Percentiles rank a stretch among this genome's conserved stretches.
Conservation (phyloP, 2,113 vertebrate genomes). For the Entosphenus tridentatus region DNA sequence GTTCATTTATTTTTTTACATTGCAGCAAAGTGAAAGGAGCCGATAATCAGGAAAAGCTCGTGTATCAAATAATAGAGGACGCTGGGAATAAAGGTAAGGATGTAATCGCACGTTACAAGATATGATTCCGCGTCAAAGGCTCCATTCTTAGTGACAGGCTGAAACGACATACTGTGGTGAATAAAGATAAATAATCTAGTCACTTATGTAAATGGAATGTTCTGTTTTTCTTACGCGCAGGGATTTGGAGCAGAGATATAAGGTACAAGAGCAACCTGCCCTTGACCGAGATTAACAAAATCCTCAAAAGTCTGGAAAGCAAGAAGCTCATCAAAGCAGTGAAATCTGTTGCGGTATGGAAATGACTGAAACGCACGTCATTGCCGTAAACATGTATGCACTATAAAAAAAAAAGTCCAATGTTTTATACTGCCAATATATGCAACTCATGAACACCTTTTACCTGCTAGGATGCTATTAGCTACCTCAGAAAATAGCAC, state of each 20-base stretch:
- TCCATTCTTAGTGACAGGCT: too few relatives aligned
- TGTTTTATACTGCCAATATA: too few relatives aligned
- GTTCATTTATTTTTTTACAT: not conserved
- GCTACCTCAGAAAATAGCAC: too few relatives aligned
- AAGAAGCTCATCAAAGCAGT: conserved; percentile 98
- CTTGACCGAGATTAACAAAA: conserved; percentile 94
- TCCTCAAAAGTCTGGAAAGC: conserved; percentile 92
- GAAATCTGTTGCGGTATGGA: conserved; percentile 87
- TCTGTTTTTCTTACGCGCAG: conserved; percentile 20
- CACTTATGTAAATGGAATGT: not conserved
- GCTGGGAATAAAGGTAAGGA: conserved; percentile 77
- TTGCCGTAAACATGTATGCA: too few relatives aligned
- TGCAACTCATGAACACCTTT: too few relatives aligned
- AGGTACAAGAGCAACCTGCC: conserved; percentile 93
- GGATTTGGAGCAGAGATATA: conserved; percentile 95
- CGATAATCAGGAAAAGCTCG: conserved; percentile 93
- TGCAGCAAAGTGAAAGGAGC: conserved; percentile 92
- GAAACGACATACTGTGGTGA: too few relatives aligned
- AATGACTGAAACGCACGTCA: too few relatives aligned
- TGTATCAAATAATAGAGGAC: conserved; percentile 95
- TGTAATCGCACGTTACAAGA: too few relatives aligned
- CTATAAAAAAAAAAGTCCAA: not conserved
- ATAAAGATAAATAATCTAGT: too few relatives aligned
- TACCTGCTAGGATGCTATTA: too few relatives aligned
- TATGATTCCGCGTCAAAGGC: too few relatives aligned